A percentile compares a stretch with the other conserved stretches of the same genome.
phyloP scores from a whole-genome alignment of 2,888 invertebrate species.

The Zygaena filipendulae region DNA sequence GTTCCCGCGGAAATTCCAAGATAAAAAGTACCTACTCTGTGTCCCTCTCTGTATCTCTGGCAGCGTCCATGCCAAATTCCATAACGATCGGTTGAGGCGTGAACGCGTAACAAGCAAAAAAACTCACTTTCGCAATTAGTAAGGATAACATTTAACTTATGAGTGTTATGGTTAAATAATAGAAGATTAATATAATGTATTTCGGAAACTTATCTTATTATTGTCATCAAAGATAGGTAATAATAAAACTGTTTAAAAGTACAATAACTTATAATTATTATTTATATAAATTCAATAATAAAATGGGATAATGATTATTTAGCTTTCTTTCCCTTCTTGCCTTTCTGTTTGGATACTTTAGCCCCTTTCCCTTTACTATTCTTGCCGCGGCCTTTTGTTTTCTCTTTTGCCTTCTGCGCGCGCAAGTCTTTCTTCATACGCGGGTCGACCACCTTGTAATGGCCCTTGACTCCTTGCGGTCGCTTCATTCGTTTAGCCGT shows the following conservation, averaged over 20 bases:
- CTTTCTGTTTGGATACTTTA: slow-evolving; percentile 19
- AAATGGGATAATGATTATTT: slow-evolving; percentile 23
- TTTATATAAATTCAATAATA: neutral
- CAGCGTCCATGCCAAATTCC: too few species aligned
- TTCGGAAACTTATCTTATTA: too few species aligned
- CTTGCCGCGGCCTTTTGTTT: slow-evolving; percentile 62
- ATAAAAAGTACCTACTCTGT: too few species aligned
- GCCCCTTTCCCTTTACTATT: slow-evolving; percentile 30
- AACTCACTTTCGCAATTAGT: too few species aligned
- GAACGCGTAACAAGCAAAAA: too few species aligned
- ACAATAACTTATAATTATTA: neutral
- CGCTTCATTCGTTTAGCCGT: slow-evolving; percentile 80
- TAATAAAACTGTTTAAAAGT: neutral
- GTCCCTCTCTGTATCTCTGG: too few species aligned
- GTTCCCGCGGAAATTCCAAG: too few species aligned
- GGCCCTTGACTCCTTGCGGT: slow-evolving; percentile 91
- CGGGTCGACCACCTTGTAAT: slow-evolving; percentile 94
- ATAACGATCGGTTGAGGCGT: too few species aligned
- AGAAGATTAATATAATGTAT: too few species aligned
- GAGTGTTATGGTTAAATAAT: too few species aligned
- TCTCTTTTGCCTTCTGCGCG: slow-evolving; percentile 72
- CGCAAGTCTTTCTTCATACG: slow-evolving; percentile 95
- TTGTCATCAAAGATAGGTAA: too few species aligned
- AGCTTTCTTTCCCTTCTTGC: slow-evolving; percentile 41
- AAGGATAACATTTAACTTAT: too few species aligned